Evolutionary conservation across 2,888 invertebrate genomes (phyloP), one percentile per base, ranked within the genome.

Genomic region (Ennomos fuscantarius): DNA sequence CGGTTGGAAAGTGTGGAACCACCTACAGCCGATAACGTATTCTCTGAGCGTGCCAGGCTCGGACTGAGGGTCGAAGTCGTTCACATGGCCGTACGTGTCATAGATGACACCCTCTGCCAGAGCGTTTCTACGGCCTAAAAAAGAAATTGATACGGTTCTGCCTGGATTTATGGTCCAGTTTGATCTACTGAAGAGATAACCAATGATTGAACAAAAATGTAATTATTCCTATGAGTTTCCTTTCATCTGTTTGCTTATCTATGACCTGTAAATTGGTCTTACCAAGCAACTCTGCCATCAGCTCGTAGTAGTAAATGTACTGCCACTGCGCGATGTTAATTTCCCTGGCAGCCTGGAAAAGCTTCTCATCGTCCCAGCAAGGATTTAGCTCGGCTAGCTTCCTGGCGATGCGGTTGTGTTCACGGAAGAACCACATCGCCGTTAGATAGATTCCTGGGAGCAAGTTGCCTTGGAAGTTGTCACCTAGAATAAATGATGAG

Each of bases 361-460:
- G 79, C 2, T 95, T 96, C 84, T 97, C 96, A 73, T 97, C 97
- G 68, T 96, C 95, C 97, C 97, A 97, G 78, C 96, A 96, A 0
- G 96, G 96, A 84, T 97, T 97, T 0, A 11, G 8, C 5, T 6
- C 3, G 1, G 34, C 36, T 35, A 62, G 55, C 46, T 58, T 49
- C 12, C 62, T 35, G 8, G 62, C 55, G 8, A 62, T 31, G 8
- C 96, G 92, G 81, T 97, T 98, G 83, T 97, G 97, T 76, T 97
- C 96, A 51, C 97, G 91, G 49, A 71, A 75, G 57, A 76, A 73
- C 80, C 80, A 79, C 55, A 81, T 61, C 0, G 66, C 51, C 1
- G 67, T 43, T 10, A 79, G 15, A 36, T 60, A 71, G 9, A 53
- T 65, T 0, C 74, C 76, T 0, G 73, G 34, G 1, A 81, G 53